Evolutionary conservation across 2,797 vertebrate species (phyloP), one percentile per base, ranked within the genome.

Genomic region (Ctenochaetus hawaiiensis): DNA sequence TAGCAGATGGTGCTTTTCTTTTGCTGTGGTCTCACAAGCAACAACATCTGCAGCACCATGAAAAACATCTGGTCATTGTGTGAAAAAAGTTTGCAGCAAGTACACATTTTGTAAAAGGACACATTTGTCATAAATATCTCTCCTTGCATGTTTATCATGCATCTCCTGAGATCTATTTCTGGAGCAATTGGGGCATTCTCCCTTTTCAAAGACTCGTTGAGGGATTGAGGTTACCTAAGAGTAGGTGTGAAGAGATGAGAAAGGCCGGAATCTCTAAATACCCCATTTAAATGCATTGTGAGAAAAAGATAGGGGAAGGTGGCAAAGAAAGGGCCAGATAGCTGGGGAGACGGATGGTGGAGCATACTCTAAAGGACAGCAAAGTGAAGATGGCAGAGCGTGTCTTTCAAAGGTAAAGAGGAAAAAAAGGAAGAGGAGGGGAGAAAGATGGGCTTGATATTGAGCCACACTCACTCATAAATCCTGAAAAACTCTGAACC

Each of bases 271-370:
- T 88, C 82, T 89, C 80, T 90, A 91, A 93, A 93, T 87, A 90
- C 86, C 77, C 84, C 65, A 92, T 94, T 94, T 93, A 93, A 94
- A 94, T 94, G 93, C 93, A 93, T 91, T 90, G 89, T 92, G 85
- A 81, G 84, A 67, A 84, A 86, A 86, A 88, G 88, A 90, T 89
- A 87, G 72, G 75, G 74, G 53, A 84, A 80, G 71, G 81, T 73
- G 66, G 64, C 53, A 74, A 86, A 85, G 81, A 84, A 86, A 83
- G 72, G 77, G 71, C 76, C 78, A 90, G 88, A 93, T 91, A 90
- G 86, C 5, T n/a, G 66, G 51, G 62, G 78, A 94, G 89, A 93
- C 65, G 61, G 78, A 93, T 91, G 83, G 83, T 64, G 80, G 78
- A 80, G 86, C 83, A 81, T 84, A 83, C 80, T 80, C 78, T 90